Evolutionary conservation across 1,140 invertebrate species (phyloP), one percentile per base, ranked within the genome.

Genomic region (Drosophila sulfurigaster): DNA sequence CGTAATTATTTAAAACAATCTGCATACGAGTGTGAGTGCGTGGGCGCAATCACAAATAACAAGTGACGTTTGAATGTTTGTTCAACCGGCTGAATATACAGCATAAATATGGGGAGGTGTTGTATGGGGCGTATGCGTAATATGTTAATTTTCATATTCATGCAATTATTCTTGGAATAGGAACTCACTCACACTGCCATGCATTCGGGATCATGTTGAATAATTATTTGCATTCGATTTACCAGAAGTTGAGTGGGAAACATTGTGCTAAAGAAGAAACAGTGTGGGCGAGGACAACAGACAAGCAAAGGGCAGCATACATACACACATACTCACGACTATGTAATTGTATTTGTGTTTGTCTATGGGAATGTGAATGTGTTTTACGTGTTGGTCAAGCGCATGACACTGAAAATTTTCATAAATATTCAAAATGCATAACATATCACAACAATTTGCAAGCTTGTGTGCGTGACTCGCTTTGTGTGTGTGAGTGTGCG

Each of bases 341-440:
- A 7, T 54, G 28, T 30, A 52, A 25, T 5, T 52, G 25, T 35
- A 28, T 32, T 10, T 56, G 32, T 15, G n/a, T 35, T 38, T 38
- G 32, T 38, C 30, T 38, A 16, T 59, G 57, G 25, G 30, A n/a
- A n/a, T 58, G 15, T 35, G 25, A 51, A 32, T 52, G 8, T 38
- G 15, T 52, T 25, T 20, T 35, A 58, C 63, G 28, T 60, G 56
- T 60, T 43, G 70, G 64, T 67, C 70, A 67, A 52, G 45, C 25
- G 13, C 48, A 62, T 16, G 30, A 7, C 30, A 30, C 49, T 62
- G 71, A 69, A 20, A 52, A 35, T 54, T 60, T 78, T 73, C 77
- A 83, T 80, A 85, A 85, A 83, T 83, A 83, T 83, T 83, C 81
- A 79, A 83, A 82, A 72, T 82, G 81, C 76, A 76, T 63, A 74